Evolutionary conservation across 1,140 invertebrate genomes (phyloP).

Genomic region (Helicorthomorpha holstii): DNA sequence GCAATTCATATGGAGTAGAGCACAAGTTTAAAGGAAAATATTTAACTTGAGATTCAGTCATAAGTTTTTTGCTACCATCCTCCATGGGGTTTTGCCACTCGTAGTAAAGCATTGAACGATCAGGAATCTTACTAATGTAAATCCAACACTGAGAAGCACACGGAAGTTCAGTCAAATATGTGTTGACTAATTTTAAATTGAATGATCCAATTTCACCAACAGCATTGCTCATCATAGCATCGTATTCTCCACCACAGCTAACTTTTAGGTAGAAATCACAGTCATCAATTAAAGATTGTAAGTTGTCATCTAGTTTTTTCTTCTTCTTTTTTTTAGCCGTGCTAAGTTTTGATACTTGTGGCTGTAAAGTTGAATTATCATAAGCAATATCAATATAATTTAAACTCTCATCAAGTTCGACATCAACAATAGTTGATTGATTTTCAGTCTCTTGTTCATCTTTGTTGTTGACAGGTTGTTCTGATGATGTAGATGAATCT

Average conservation of each 20-base stretch:
- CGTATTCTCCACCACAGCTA: not conserved
- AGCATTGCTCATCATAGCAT: not conserved
- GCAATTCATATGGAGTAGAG: too few relatives aligned
- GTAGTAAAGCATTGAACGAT: conserved; percentile 22
- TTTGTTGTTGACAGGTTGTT: not conserved
- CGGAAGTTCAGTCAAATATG: not conserved
- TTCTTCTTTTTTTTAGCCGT: not conserved
- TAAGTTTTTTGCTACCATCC: too few relatives aligned
- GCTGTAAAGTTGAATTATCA: not conserved
- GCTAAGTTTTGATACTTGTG: not conserved
- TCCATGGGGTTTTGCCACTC: conserved; percentile 29
- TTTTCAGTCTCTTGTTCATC: not conserved
- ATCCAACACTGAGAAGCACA: conserved; percentile 19
- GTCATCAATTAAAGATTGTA: not conserved
- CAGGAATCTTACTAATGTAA: conserved; percentile 19
- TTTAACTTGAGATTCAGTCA: too few relatives aligned
- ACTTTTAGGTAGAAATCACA: not conserved
- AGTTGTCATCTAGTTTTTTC: not conserved
- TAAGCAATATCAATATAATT: not conserved
- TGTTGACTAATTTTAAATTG: not conserved
- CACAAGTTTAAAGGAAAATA: too few relatives aligned
- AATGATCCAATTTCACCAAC: not conserved
- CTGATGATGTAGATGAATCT: not conserved
- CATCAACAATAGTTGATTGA: not conserved
- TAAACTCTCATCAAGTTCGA: not conserved